phyloP scores from a whole-genome alignment of 2,888 invertebrate species.

The Tuberolachnus salignus region DNA sequence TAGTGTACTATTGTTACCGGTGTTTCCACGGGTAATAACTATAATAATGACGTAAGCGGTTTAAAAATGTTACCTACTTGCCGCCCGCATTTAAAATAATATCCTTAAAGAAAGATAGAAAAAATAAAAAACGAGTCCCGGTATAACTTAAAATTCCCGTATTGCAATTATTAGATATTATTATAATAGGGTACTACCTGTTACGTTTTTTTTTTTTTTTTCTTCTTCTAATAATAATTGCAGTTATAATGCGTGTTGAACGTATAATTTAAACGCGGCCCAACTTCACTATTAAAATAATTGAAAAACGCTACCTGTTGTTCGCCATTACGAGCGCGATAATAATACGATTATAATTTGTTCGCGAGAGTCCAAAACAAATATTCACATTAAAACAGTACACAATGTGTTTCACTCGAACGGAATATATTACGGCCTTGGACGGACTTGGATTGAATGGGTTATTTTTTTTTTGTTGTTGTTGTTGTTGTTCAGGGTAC shows the following conservation, averaged over 20 bases:
- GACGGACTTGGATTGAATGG: no score
- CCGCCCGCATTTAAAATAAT: neutral
- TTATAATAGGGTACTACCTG: neutral
- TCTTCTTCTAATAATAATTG: no score
- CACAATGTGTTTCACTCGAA: neutral
- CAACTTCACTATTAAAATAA: constrained; percentile 6
- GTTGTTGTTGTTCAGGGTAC: no score
- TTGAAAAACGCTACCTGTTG: constrained; percentile 3
- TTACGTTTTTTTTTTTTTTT: no score
- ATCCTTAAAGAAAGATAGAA: neutral
- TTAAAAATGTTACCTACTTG: constrained; percentile 14
- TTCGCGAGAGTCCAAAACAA: neutral
- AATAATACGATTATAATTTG: neutral
- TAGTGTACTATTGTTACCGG: constrained; percentile 11
- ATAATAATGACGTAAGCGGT: neutral
- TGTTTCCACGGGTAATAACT: neutral
- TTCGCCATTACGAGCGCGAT: neutral
- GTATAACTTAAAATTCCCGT: constrained; percentile 8
- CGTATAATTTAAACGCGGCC: neutral
- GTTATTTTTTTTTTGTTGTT: no score
- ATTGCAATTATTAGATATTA: constrained; percentile 1
- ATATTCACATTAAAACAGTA: neutral
- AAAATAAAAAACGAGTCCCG: constrained; percentile 2
- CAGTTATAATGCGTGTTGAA: constrained; percentile 10
- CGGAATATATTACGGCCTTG: neutral